Evolutionary conservation across 2,888 invertebrate species (phyloP), one percentile per base, ranked within the genome.

Genomic region (Stenotaenia linearis): DNA sequence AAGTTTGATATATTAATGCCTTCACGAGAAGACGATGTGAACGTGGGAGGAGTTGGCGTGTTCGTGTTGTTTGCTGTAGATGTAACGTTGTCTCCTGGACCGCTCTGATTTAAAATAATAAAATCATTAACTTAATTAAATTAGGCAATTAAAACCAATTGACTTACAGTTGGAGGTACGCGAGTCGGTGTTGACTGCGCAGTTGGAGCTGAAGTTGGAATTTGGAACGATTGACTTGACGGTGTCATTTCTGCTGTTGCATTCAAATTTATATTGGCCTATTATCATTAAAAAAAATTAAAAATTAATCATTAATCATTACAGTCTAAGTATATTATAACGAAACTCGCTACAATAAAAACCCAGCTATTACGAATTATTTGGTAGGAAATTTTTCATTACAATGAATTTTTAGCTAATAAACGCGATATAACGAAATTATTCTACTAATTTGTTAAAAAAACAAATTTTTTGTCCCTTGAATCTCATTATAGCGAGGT

Each of bases 251-350:
- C 77, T 75, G 79, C 69, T 1, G 82, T 79, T 77, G 81, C 80
- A 12, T 81, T 83, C 15, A 85, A 82, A 80, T 83, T 83, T 77
- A 84, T 83, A 74, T 84, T 84, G 69, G 84, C 84, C 84, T 84
- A 81, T 23, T n/a, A n/a, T n/a, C n/a, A 80, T 80, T 69, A 79
- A 78, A 78, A 79, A 77, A 37, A 75, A 83, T 30, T 15, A 37
- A 21, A 32, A 12, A 25, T 28, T n/a, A n/a, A 78, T 30, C 61
- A 79, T 30, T 78, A 40, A 81, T 15, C 9, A 40, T 40, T 40
- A 35, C 35, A 35, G 4, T 40, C 12, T 7, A 40, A 40, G 12
- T 12, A 40, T 32, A 15, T 40, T 40, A 12, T 40, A 12, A 40
- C 5, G 2, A 12, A 12, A 6, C 4, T 32, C 32, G 32, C 5